Base-by-base conservation (phyloP, 2,888 invertebrate genomes). In the Xanthia togata region DNA sequence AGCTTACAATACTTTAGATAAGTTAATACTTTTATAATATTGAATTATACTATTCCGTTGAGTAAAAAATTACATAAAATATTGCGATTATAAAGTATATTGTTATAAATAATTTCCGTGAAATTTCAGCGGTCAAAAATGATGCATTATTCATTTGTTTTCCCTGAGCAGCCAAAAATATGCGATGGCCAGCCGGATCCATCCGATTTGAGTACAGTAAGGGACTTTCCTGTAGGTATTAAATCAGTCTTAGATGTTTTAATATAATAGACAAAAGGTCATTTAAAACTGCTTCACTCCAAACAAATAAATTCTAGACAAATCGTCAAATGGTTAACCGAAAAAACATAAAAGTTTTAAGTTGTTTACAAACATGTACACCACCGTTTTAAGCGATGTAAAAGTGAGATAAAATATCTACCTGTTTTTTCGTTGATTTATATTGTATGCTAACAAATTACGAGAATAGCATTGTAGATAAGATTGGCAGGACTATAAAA, bases 1-100 rank as follows among this genome's bases (percentile, higher is more conserved):
- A 72, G 76, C 73, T 80, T 77, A 76, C 20, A 67, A 53, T 60
- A 23, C 53, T 81, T 75, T 65, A 81, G 88, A 87, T 85, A 85
- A 62, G 44, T 17, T 78, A 73, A 84, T 81, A 73, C 69, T 67
- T 78, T 79, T 76, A 83, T 64, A 75, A 64, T 59, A 60, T 78
- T 57, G 26, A 53, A 26, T 70, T 31, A 72, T 53, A 70, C 31
- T 14, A 50, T 55, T 71, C 31, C 6, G 53, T 55, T 68, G 35
- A 55, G 8, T 76, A 44, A 50, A 55, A 55, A 50, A 60, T 69
- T 17, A 60, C 35, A 72, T 53, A 35, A 74, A 65, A 62, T 70
- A 50, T 70, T 17, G 62, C 5, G 6, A 62, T 31, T 17, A 71
- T 38, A 64, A 71, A 64, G 14, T 38, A 17, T 9, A 23, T 14